Evolutionary conservation across 1,140 invertebrate species (phyloP).

Genomic region (Lethrus apterus): DNA sequence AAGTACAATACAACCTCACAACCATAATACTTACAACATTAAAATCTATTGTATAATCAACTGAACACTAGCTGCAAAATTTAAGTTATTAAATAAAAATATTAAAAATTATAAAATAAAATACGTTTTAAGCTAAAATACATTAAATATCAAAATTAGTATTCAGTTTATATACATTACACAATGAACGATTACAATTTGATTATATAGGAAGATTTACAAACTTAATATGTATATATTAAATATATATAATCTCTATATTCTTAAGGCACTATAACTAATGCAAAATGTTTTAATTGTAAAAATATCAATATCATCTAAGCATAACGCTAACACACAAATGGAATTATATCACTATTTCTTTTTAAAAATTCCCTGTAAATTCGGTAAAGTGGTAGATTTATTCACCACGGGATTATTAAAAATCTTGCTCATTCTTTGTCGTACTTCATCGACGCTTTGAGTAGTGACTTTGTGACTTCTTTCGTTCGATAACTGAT

Average conservation of each 20-base stretch:
- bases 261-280: conserved; percentile 14
- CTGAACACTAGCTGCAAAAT: too few relatives aligned
- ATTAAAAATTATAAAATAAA: too few relatives aligned
- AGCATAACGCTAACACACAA: neutral
- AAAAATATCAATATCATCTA: neutral
- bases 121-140: too few relatives aligned
- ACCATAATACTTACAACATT: conserved; percentile 8
- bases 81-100: too few relatives aligned
- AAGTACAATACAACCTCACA: conserved; percentile 11
- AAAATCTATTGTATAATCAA: conserved; percentile 1
- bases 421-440: conserved; percentile 54
- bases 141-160: too few relatives aligned
- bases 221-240: too few relatives aligned
- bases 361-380: conserved; percentile 37
- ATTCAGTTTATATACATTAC: too few relatives aligned
- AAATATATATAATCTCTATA: too few relatives aligned
- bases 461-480: conserved; percentile 37
- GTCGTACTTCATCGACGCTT: conserved; percentile 54
- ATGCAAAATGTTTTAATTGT: conserved; percentile 5
- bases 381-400: conserved; percentile 28
- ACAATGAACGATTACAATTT: too few relatives aligned
- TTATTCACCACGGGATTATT: conserved; percentile 39
- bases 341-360: conserved; percentile 31
- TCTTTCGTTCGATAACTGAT: neutral
- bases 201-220: too few relatives aligned